A percentile compares a stretch with the other conserved stretches of the same genome.
These are phyloP conservation scores for Illadopsis cleaveri DNA, from an alignment of 2,113 vertebrate genomes.

Conservation along the genomic window DNA sequence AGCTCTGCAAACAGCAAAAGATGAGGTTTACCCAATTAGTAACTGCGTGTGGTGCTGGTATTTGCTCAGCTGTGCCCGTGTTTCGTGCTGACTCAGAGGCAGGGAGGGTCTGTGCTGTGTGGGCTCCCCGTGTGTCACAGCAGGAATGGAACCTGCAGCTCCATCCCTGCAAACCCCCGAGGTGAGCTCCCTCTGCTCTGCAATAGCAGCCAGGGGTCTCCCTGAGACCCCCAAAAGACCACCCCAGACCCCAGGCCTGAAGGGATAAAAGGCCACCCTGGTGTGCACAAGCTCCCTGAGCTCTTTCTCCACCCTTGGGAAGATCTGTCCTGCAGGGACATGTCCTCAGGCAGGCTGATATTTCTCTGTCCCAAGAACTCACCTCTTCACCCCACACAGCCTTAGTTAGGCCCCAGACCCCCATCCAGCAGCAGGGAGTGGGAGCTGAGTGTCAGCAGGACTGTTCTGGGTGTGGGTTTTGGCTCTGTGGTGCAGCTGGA, in stretches of 20 bases:
- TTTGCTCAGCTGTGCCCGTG: background rate
- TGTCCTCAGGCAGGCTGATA: fast-evolving
- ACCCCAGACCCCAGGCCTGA: background rate
- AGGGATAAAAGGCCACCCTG: background rate
- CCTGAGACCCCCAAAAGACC: background rate
- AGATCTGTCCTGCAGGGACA: background rate
- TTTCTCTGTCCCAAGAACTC: background rate
- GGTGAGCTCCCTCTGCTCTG: background rate
- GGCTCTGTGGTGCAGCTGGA: background rate
- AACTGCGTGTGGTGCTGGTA: fast-evolving
- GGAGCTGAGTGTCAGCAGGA: background rate
- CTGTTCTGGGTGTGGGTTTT: fast-evolving
- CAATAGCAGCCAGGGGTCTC: background rate
- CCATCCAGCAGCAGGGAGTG: background rate
- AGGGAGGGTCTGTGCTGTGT: background rate
- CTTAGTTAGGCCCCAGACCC: background rate
- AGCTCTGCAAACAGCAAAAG: background rate
- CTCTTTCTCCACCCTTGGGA: background rate
- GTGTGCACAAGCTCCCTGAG: background rate
- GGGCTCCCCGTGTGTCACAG: background rate
- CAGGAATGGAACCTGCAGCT: background rate
- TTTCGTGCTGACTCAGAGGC: background rate
- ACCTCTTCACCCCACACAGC: fast-evolving
- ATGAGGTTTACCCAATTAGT: background rate
- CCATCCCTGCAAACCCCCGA: background rate